Conservation (phyloP, 2,113 vertebrate species). For the Xenus cinereus region DNA sequence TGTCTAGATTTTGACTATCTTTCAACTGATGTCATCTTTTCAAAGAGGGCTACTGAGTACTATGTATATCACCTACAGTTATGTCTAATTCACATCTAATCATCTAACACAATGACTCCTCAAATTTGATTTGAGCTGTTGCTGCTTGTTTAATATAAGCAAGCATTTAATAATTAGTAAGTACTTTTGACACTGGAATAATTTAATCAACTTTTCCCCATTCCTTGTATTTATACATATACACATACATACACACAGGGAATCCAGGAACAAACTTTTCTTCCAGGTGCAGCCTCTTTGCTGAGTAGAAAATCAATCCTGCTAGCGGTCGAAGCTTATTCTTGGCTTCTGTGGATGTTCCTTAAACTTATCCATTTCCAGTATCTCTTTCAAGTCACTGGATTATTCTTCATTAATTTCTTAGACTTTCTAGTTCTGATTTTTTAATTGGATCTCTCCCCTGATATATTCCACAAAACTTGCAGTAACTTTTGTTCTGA, state of each 20-base stretch:
- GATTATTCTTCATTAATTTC: neutral
- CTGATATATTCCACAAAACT: neutral
- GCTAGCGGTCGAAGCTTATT: neutral
- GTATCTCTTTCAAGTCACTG: neutral
- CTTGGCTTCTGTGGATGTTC: neutral
- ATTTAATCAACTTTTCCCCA: neutral
- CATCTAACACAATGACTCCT: neutral
- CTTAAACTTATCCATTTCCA: neutral
- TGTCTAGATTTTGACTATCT: neutral
- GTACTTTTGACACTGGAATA: neutral
- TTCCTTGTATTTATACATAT: neutral
- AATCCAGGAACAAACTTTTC: neutral
- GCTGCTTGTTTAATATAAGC: neutral
- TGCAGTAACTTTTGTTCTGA: neutral
- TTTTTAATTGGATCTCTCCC: neutral
- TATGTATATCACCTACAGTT: rapidly evolving
- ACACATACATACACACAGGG: neutral
- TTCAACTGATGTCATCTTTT: neutral
- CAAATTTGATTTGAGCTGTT: neutral
- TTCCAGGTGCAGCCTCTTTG: neutral
- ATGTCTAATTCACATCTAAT: neutral
- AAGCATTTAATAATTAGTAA: neutral
- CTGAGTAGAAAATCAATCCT: neutral
- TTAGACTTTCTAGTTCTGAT: neutral
- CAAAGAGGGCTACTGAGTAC: rapidly evolving